Evolutionary conservation across 2,113 vertebrate species (phyloP).

Genomic region (Anoura caudifer): DNA sequence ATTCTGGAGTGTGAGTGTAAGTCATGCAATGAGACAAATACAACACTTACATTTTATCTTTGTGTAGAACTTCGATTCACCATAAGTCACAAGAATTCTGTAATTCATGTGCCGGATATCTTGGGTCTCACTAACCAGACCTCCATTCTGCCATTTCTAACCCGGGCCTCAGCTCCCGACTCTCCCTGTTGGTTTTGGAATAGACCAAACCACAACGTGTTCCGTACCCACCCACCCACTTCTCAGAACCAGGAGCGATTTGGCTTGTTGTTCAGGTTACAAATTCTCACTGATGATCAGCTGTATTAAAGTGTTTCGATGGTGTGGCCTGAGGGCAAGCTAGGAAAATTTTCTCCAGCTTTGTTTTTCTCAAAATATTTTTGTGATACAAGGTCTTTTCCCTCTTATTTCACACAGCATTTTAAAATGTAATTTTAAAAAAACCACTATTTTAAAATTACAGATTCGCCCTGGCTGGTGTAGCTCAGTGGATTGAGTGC

Average conservation of each 20-base stretch:
- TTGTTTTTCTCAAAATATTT: not conserved
- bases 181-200: not conserved
- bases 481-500: too few species aligned
- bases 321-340: not conserved
- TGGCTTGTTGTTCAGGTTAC: not conserved
- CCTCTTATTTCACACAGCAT: not conserved
- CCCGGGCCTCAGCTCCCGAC: not conserved
- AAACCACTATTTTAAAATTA: not conserved
- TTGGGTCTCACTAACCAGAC: slow-evolving; percentile 83
- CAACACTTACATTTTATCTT: slow-evolving; percentile 70
- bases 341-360: not conserved
- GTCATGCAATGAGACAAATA: slow-evolving; percentile 74
- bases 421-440: not conserved
- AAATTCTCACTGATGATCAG: not conserved
- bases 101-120: slow-evolving; percentile 81
- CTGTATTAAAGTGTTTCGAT: not conserved
- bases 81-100: slow-evolving; percentile 59
- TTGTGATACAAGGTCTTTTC: not conserved
- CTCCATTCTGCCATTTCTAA: slow-evolving; percentile 1
- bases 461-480: too few species aligned
- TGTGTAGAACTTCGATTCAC: slow-evolving; percentile 61
- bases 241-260: not conserved
- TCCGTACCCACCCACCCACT: not conserved
- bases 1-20: slow-evolving; percentile 66
- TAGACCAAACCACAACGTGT: not conserved